phyloP scores from a whole-genome alignment of 2,797 vertebrate genomes.

The Petrocephalus schoutedeni region DNA sequence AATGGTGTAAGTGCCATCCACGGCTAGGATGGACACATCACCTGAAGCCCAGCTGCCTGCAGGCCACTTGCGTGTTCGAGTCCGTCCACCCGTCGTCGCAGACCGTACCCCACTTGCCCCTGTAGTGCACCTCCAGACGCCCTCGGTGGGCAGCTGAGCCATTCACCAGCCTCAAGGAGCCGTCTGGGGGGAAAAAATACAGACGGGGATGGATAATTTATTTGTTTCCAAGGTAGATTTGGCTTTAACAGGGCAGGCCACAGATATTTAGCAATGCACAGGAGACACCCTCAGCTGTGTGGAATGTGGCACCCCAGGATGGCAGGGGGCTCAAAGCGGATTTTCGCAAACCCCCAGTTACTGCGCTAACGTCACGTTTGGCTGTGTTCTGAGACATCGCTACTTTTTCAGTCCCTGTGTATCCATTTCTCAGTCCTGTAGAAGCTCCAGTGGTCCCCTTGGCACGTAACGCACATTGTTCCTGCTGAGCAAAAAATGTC shows the following conservation, averaged over 20 bases:
- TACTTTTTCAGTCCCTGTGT: neutral
- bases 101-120: slow-evolving; percentile 84
- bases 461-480: neutral
- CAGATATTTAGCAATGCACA: neutral
- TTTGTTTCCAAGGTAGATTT: neutral
- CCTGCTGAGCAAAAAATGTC: neutral
- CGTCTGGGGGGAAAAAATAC: slow-evolving; percentile 61
- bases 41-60: slow-evolving; percentile 90
- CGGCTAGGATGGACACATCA: slow-evolving; percentile 47
- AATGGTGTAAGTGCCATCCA: neutral
- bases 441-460: neutral
- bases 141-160: slow-evolving; percentile 73
- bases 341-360: neutral
- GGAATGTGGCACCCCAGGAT: neutral
- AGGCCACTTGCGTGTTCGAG: slow-evolving; percentile 78
- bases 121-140: slow-evolving; percentile 78
- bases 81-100: slow-evolving; percentile 89
- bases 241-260: neutral
- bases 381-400: neutral
- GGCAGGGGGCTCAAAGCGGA: neutral
- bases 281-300: neutral
- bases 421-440: neutral
- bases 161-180: slow-evolving; percentile 70
- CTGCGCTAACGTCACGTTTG: neutral
- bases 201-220: neutral